Percentiles rank a stretch among this genome's conserved stretches.
These are phyloP conservation scores for Distichodus sexfasciatus DNA, from an alignment of 2,797 vertebrate genomes.

Conservation along the genomic window DNA sequence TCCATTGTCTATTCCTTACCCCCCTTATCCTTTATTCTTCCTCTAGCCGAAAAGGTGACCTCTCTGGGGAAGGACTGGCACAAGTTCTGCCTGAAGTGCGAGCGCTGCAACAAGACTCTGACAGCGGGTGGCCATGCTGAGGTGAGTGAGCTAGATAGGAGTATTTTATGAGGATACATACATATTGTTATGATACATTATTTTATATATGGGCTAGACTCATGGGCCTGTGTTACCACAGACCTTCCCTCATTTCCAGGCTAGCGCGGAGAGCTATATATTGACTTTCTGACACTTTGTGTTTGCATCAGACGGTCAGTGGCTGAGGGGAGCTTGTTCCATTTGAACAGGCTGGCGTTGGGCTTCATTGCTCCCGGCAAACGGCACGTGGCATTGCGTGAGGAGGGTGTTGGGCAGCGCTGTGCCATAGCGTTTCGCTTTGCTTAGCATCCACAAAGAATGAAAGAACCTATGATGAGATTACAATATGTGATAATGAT, in stretches of 20 bases:
- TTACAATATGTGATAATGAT: not conserved
- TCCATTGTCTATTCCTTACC: conserved; percentile 31
- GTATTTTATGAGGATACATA: no score
- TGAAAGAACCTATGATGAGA: not conserved
- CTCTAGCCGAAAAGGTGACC: conserved; percentile 90
- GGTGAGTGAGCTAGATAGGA: conserved; percentile 69
- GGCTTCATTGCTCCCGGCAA: not conserved
- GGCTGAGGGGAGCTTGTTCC: not conserved
- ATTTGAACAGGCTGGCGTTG: conserved; percentile 15
- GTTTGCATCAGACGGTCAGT: conserved; percentile 27
- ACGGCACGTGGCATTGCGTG: not conserved
- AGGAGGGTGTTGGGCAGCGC: not conserved
- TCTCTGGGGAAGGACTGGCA: conserved; percentile 98
- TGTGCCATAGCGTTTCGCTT: not conserved
- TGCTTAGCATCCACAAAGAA: not conserved
- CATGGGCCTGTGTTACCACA: conserved; percentile 4
- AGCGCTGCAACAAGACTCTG: conserved; percentile 94
- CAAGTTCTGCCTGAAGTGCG: conserved; percentile 95
- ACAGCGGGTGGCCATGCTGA: conserved; percentile 90
- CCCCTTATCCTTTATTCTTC: conserved; percentile 18
- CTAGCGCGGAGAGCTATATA: conserved; percentile 22
- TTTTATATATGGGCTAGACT: no score
- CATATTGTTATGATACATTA: no score
- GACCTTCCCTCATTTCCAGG: conserved; percentile 27
- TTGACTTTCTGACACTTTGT: conserved; percentile 44